These are phyloP conservation scores for Drosophila pseudoobscura DNA, from an alignment of 1,140 invertebrate genomes.

Conservation along the genomic window DNA sequence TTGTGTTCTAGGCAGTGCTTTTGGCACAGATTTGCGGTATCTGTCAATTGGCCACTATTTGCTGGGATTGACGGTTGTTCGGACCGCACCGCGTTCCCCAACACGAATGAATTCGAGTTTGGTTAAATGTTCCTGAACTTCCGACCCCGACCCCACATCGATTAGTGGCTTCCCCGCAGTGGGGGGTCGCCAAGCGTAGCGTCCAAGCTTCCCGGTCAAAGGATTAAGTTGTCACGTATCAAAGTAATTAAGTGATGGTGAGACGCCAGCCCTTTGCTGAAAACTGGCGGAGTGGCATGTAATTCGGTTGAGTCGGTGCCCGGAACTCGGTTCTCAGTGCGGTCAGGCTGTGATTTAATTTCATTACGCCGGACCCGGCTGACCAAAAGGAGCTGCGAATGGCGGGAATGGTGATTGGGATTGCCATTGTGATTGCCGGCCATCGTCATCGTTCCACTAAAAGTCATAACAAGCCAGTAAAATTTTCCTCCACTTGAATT, in stretches of 20 bases:
- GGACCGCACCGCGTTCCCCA: not conserved
- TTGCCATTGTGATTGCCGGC: not conserved
- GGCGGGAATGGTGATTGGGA: conserved; percentile 1
- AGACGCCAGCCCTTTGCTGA: conserved; percentile 1
- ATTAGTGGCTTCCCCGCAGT: conserved; percentile 5
- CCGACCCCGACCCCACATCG: not conserved
- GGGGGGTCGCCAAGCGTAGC: conserved; percentile 1
- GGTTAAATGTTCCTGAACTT: conserved; percentile 2
- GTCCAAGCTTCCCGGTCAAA: conserved; percentile 10
- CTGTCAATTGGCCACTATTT: conserved; percentile 1
- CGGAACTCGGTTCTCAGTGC: not conserved
- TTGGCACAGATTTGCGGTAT: conserved; percentile 9
- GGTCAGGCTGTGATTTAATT: conserved; percentile 56
- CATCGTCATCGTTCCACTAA: not conserved
- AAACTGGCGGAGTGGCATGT: conserved; percentile 4
- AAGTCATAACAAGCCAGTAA: not conserved
- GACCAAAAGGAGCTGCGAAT: conserved; percentile 24
- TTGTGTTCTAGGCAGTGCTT: not conserved
- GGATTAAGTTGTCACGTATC: conserved; percentile 63
- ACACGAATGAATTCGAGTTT: not conserved
- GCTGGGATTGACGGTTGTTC: not conserved
- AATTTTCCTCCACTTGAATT: too few species aligned
- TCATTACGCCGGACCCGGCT: conserved; percentile 37
- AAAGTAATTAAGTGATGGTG: conserved; percentile 59
- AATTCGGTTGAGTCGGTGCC: conserved; percentile 34